These are phyloP conservation scores for Drosophila helvetica DNA, from an alignment of 2,888 invertebrate genomes.

Conservation along the genomic window DNA sequence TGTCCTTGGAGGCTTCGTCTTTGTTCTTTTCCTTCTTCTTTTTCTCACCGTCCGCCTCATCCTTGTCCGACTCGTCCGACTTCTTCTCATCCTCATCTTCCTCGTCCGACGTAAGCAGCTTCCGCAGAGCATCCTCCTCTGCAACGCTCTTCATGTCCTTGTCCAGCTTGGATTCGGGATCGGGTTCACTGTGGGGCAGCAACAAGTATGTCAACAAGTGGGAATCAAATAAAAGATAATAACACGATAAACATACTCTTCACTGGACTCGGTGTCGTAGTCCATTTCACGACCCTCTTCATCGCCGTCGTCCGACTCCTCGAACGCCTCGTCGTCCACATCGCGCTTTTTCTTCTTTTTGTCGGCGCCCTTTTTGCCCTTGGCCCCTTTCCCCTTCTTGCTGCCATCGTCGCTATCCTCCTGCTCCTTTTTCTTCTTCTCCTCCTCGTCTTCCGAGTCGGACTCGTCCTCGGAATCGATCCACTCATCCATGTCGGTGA, in stretches of 20 bases:
- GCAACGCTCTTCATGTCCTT: constrained; percentile 95
- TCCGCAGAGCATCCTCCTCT: constrained; percentile 93
- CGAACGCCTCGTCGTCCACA: constrained; percentile 94
- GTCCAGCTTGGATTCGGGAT: constrained; percentile 90
- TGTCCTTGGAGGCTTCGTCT: constrained; percentile 86
- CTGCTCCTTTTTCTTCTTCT: constrained; percentile 88
- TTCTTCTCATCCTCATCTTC: constrained; percentile 93
- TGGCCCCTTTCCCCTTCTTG: constrained; percentile 87
- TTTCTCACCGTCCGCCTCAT: constrained; percentile 87
- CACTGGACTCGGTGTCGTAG: constrained; percentile 95
- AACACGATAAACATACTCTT: constrained; percentile 85
- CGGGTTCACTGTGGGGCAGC: constrained; percentile 86
- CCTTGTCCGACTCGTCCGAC: constrained; percentile 90
- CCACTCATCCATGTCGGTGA: constrained; percentile 98
- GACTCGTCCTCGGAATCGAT: constrained; percentile 92
- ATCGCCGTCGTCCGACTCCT: constrained; percentile 98
- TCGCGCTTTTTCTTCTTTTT: constrained; percentile 90
- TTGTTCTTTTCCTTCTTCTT: constrained; percentile 87
- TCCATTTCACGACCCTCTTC: constrained; percentile 97
- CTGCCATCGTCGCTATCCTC: constrained; percentile 86
- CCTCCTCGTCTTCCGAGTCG: constrained; percentile 88
- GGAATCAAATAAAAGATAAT: background rate
- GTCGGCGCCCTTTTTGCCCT: constrained; percentile 85
- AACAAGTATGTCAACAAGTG: background rate
- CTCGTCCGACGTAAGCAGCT: constrained; percentile 94